Evolutionary conservation across 37 sponge, comb jelly and placozoan species (phyloP), one percentile per base, ranked within the genome.

Genomic region (Aplysina aerophoba): DNA sequence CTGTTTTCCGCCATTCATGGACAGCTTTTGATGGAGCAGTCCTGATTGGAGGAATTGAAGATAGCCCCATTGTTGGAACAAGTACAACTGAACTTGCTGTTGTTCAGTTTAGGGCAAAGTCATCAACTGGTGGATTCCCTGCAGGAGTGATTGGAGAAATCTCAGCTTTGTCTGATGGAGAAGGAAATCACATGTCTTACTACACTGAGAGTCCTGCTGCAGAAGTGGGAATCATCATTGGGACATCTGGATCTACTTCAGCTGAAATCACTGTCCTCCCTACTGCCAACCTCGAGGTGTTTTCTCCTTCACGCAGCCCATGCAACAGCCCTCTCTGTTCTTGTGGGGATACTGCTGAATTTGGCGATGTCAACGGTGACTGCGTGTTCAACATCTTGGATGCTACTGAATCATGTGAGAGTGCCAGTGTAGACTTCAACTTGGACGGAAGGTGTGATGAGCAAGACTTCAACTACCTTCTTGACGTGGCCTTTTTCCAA

Each of bases 321-420:
- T 93, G 93, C 55, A 79, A n/a, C 55, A 8, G 56, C 41, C 55
- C 69, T 1, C 87, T 85, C 15, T 90, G 90, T 59, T 60, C 11
- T 56, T 90, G 90, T 64, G 55, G 25, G 14, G 59, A 53, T 64
- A 62, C 80, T 4, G 39, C 15, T 11, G 90, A 93, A 55, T 56
- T 39, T 15, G 93, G 93, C 28, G 93, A 93, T 61, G 25, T 89
- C 20, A 82, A 89, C 81, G 90, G 90, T 25, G 90, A 93, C 85
- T 93, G 93, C n/a, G 80, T 93, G 27, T 82, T 90, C 57, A 79
- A 93, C 59, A 15, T 93, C 15, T 38, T 41, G 14, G 93, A 93
- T 82, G 90, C 62, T 53, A 40, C 34, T 50, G 85, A 59, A 6
- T 81, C 72, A 27, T 20, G 19, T 8, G 54, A 28, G 31, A 22